These are phyloP conservation scores for Tychaedon coryphoeus DNA, from an alignment of 2,113 vertebrate species.

Conservation along the genomic window DNA sequence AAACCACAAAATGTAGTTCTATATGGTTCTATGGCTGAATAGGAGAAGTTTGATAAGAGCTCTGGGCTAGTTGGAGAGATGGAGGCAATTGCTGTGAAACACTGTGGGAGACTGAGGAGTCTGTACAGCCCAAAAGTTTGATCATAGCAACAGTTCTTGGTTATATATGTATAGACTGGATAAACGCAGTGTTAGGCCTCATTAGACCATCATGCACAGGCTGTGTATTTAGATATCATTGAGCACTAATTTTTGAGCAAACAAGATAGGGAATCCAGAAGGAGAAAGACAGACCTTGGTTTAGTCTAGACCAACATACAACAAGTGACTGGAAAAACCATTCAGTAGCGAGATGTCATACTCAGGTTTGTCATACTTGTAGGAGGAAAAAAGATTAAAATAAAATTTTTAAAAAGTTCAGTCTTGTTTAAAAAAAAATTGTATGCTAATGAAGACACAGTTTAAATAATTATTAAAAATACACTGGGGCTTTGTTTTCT, in stretches of 20 bases:
- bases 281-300: neutral
- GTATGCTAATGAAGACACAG: neutral
- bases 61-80: neutral
- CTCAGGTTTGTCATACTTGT: neutral
- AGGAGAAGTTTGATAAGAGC: neutral
- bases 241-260: neutral
- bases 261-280: neutral
- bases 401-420: neutral
- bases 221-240: neutral
- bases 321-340: neutral
- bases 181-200: neutral
- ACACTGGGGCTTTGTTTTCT: neutral
- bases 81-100: neutral
- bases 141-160: neutral
- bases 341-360: neutral
- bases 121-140: neutral
- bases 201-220: neutral
- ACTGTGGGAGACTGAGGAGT: neutral
- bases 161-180: neutral
- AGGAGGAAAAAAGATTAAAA: neutral
- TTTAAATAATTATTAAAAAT: neutral
- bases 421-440: neutral
- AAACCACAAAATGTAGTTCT: neutral
- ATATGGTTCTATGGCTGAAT: neutral
- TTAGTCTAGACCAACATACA: neutral